These are phyloP conservation scores for Morus bassanus DNA, from an alignment of 2,797 vertebrate species.

Conservation along the genomic window DNA sequence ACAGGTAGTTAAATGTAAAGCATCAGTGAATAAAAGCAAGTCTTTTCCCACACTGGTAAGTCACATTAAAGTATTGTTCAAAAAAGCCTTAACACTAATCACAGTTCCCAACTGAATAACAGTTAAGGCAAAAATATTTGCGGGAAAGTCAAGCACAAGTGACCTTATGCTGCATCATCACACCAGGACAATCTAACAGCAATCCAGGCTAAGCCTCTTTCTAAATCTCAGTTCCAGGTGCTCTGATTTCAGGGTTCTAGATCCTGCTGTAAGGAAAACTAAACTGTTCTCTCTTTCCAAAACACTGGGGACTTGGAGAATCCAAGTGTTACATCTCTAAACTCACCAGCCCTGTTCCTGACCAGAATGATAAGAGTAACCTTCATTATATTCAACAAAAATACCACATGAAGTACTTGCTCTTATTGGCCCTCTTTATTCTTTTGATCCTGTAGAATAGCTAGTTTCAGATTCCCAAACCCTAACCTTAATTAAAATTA, in stretches of 20 bases:
- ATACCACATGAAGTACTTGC: neutral
- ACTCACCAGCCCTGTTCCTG: neutral
- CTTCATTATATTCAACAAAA: neutral
- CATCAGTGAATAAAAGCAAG: neutral
- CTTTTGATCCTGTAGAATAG: neutral
- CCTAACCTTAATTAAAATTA: slow-evolving; percentile 18
- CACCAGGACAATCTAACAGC: neutral
- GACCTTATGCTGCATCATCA: neutral
- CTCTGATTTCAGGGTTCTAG: neutral
- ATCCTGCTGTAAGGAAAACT: neutral
- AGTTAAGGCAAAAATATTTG: neutral
- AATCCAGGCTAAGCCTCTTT: neutral
- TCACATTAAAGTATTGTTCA: neutral
- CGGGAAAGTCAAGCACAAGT: neutral
- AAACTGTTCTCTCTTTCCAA: neutral
- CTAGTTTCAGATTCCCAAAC: neutral
- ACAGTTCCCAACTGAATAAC: neutral
- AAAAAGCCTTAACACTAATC: neutral
- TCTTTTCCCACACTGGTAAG: neutral
- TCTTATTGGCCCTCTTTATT: neutral
- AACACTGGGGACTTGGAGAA: neutral
- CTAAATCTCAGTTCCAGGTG: neutral
- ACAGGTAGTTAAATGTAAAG: neutral
- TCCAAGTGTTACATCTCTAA: neutral
- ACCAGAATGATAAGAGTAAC: neutral